Evolutionary conservation across 2,113 vertebrate species (phyloP), one percentile per base, ranked within the genome.

Genomic region (Pelobates fuscus): DNA sequence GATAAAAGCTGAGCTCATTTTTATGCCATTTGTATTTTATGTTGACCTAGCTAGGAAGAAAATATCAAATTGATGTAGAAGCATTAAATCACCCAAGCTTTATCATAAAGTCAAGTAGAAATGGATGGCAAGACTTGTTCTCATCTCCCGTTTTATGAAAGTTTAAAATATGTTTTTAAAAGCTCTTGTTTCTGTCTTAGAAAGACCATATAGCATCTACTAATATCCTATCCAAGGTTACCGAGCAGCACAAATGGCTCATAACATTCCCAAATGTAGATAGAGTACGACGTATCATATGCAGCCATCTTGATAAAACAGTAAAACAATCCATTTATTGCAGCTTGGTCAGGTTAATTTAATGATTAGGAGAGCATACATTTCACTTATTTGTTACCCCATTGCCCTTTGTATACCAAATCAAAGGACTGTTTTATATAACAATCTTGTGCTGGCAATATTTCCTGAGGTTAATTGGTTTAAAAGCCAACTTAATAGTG

Each of bases 11-110:
- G 11, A 68, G 55, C 55, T 77, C 64, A 77, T 77, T 77, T 77
- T 68, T 77, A 68, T 77, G 73, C 67, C 73, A 77, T 77, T 68
- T 77, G 64, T 77, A 54, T 77, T 77, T 77, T 77, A 77, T 77
- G 73, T 77, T 77, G 73, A 68, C 73, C 73, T 77, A 77, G 73
- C 73, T 61, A 44, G 73, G 65, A 67, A 77, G 65, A 68, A 77
- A 77, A 77, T 77, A 77, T 77, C 73, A 77, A 77, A 68, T 77
- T 68, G 37, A 77, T 77, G 43, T 43, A 60, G 55, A 67, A 61
- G 64, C 65, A 68, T 77, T 77, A 77, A 77, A 77, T 77, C 73
- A 77, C 73, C 55, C 25, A 68, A 77, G 59, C 65, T 61, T 77
- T 77, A 77, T 77, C 73, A 68, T 77, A 77, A 77, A 77, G 73